Evolutionary conservation across 1,140 invertebrate species (phyloP).

Genomic region (Proctacanthus coquilletti): DNA sequence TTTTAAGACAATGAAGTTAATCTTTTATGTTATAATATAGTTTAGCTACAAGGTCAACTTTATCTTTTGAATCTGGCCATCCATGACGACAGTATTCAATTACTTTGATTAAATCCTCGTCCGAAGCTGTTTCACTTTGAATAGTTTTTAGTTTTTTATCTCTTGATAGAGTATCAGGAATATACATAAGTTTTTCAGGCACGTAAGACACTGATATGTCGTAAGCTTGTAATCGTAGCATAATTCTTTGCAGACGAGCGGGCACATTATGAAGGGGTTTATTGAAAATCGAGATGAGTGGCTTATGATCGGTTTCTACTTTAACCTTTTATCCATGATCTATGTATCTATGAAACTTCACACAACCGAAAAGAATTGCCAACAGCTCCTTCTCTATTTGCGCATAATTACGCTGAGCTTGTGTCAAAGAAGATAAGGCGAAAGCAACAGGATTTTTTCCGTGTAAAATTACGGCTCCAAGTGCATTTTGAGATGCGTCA

Average conservation of each 20-base stretch:
- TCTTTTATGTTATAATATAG: constrained; percentile 18
- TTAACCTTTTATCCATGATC: constrained; percentile 15
- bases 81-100: constrained; percentile 15
- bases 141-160: constrained; percentile 13
- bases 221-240: constrained; percentile 23
- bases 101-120: constrained; percentile 13
- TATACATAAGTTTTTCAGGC: constrained; percentile 28
- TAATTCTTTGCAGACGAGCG: constrained; percentile 20
- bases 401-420: constrained; percentile 22
- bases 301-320: constrained; percentile 28
- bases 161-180: constrained; percentile 30
- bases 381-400: constrained; percentile 31
- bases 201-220: constrained; percentile 26
- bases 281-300: constrained; percentile 19
- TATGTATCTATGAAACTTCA: constrained; percentile 20
- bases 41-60: constrained; percentile 11
- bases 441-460: constrained; percentile 22
- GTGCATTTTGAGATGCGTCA: constrained; percentile 21
- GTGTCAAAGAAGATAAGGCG: constrained; percentile 19
- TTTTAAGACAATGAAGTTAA: constrained; percentile 19
- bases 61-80: constrained; percentile 24
- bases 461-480: constrained; percentile 29
- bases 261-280: constrained; percentile 20
- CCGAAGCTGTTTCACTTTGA: constrained; percentile 13
- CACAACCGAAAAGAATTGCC: constrained; percentile 13